A percentile compares a stretch with the other conserved stretches of the same genome.
These are phyloP conservation scores for Agrotis puta DNA, from an alignment of 2,888 invertebrate genomes.

Conservation along the genomic window DNA sequence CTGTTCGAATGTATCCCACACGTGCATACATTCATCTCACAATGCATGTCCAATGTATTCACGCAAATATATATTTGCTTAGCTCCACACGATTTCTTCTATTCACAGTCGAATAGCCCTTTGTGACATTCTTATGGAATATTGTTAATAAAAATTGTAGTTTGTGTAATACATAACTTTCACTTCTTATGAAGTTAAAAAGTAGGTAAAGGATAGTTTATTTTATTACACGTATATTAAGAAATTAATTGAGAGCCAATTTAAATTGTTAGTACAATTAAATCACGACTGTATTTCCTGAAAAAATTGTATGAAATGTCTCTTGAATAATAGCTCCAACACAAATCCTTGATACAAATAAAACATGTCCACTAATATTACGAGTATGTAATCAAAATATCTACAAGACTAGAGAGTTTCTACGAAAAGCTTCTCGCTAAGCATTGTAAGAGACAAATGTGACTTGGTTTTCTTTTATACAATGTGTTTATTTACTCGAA, in stretches of 20 bases:
- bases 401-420: neutral
- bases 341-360: slow-evolving; percentile 7
- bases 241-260: neutral
- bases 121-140: slow-evolving; percentile 51
- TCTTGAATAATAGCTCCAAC: no score
- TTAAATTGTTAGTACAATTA: neutral
- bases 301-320: neutral
- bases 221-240: neutral
- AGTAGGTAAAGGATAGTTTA: neutral
- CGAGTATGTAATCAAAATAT: slow-evolving; percentile 15
- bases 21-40: slow-evolving; percentile 79
- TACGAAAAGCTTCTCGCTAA: slow-evolving; percentile 4
- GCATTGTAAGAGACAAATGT: slow-evolving; percentile 18
- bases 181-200: slow-evolving; percentile 22
- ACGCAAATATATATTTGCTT: slow-evolving; percentile 82
- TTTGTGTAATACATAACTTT: slow-evolving; percentile 38
- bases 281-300: neutral
- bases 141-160: slow-evolving; percentile 35
- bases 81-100: slow-evolving; percentile 65
- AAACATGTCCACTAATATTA: slow-evolving; percentile 14
- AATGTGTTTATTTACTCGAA: slow-evolving; percentile 24
- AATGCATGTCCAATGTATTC: slow-evolving; percentile 80
- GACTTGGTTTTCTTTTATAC: neutral
- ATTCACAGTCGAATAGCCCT: slow-evolving; percentile 71
- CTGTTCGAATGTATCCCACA: slow-evolving; percentile 75